Conservation (phyloP, 2,888 invertebrate species). For the Nephrotoma guestfalica region DNA sequence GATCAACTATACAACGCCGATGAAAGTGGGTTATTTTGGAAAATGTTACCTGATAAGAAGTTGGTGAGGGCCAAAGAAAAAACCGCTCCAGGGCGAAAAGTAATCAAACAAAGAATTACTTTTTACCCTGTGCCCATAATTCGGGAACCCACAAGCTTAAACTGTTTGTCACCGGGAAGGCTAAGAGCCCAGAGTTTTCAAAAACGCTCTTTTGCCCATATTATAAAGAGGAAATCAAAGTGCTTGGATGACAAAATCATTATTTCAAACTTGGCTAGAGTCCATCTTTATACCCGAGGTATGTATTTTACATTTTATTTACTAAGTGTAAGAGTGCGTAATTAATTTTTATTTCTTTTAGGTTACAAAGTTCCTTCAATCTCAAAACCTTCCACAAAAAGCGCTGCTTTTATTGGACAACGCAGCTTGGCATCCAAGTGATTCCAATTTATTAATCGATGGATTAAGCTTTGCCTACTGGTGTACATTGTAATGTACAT, state of each 20-base stretch:
- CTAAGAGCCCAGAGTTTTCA: constrained; percentile 10
- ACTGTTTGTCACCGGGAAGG: constrained; percentile 13
- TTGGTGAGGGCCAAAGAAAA: constrained; percentile 4
- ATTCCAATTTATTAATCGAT: constrained; percentile 6
- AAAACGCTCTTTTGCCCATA: constrained; percentile 11
- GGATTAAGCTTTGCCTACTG: constrained; percentile 7
- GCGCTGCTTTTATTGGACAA: constrained; percentile 12
- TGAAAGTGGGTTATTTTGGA: constrained; percentile 13
- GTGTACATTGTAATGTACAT: no score
- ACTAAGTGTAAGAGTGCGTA: neutral
- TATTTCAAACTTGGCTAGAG: constrained; percentile 14
- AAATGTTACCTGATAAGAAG: constrained; percentile 10
- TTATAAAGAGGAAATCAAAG: constrained; percentile 9
- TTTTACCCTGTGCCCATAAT: constrained; percentile 15
- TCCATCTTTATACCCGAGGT: constrained; percentile 12
- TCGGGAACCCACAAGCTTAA: constrained; percentile 15
- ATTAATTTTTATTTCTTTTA: neutral
- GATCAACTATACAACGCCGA: constrained; percentile 13
- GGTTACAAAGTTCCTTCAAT: constrained; percentile 7
- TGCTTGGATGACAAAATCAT: constrained; percentile 11
- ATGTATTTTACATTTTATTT: neutral
- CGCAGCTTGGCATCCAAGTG: constrained; percentile 9
- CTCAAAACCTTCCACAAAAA: constrained; percentile 11
- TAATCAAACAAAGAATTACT: constrained; percentile 12
- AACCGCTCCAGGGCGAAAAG: constrained; percentile 4